phyloP scores from a whole-genome alignment of 2,113 vertebrate species.

The Ahaetulla prasina region DNA sequence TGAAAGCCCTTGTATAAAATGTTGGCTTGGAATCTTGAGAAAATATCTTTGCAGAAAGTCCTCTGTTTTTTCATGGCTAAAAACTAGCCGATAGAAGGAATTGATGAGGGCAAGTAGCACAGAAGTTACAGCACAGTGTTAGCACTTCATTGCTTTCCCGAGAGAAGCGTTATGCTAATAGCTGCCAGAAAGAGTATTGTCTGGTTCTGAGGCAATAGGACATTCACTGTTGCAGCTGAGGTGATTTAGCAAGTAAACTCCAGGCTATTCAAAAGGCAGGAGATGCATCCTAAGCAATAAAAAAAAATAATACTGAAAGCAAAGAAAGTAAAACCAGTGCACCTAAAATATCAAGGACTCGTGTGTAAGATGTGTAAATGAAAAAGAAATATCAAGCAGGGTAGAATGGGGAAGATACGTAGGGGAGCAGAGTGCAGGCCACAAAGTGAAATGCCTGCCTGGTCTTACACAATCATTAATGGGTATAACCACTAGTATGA shows the following conservation, averaged over 20 bases:
- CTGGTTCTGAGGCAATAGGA: background rate
- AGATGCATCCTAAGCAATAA: background rate
- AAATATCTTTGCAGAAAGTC: background rate
- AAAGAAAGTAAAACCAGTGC: background rate
- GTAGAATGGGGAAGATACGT: background rate
- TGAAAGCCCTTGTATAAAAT: background rate
- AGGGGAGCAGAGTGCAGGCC: background rate
- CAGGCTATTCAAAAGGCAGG: background rate
- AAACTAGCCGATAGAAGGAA: background rate
- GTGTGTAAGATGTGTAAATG: background rate
- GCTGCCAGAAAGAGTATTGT: conserved; percentile 26
- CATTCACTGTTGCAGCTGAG: background rate
- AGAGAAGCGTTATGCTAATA: conserved; percentile 28
- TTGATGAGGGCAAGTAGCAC: background rate
- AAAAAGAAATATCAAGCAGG: background rate
- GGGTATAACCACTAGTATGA: background rate
- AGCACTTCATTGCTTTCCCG: conserved; percentile 14
- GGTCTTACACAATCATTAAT: background rate
- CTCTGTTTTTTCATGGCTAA: conserved; percentile 8
- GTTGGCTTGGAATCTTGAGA: background rate
- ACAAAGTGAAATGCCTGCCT: background rate
- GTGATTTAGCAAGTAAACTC: background rate
- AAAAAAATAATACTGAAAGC: background rate
- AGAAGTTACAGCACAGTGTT: conserved; percentile 32
- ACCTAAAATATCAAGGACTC: background rate